Conservation (phyloP, 2,888 invertebrate species). For the Subacronicta megacephala region DNA sequence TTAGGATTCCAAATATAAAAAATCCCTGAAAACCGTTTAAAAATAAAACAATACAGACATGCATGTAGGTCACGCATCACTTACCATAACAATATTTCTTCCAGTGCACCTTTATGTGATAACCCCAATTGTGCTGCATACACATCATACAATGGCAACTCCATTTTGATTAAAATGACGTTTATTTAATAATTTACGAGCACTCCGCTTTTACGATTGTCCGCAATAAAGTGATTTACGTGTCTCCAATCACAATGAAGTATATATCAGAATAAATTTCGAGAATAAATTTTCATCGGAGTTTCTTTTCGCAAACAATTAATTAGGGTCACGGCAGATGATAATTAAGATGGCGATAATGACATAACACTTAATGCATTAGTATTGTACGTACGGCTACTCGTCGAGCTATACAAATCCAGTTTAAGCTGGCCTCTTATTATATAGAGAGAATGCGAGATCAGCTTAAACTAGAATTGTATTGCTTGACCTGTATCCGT, state of each 20-base stretch:
- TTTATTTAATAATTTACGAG: constrained; percentile 63
- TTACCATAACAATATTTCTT: constrained; percentile 11
- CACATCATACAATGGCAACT: constrained; percentile 45
- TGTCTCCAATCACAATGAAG: constrained; percentile 44
- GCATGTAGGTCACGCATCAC: constrained; percentile 25
- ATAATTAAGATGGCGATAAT: no score
- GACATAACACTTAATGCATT: no score
- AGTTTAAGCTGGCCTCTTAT: no score
- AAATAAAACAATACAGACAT: constrained; percentile 6
- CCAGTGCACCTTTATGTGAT: constrained; percentile 29
- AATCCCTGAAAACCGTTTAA: background rate
- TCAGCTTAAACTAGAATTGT: no score
- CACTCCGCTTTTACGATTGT: constrained; percentile 64
- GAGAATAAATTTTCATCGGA: constrained; percentile 4
- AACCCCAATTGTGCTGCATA: constrained; percentile 44
- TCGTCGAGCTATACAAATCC: no score
- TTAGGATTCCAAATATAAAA: background rate
- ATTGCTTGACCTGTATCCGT: no score
- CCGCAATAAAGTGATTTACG: constrained; percentile 66
- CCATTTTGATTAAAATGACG: constrained; percentile 57
- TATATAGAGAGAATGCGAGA: no score
- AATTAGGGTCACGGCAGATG: no score
- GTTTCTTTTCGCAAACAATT: background rate
- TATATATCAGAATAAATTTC: no score
- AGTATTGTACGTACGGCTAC: no score